phyloP scores from a whole-genome alignment of 2,888 invertebrate species.

The Polydrusus cervinus region DNA sequence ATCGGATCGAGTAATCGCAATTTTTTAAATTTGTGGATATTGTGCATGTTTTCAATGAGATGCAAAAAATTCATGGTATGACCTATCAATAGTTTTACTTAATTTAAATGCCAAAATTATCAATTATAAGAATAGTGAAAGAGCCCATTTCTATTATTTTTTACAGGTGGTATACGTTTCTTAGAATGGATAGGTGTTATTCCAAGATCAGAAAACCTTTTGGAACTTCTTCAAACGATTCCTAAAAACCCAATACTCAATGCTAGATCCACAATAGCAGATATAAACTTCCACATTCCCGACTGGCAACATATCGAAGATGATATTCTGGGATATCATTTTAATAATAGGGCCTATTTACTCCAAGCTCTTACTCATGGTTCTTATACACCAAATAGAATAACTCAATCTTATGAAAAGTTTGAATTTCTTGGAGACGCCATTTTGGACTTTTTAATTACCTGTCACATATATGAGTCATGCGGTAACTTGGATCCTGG shows the following conservation, averaged over 20 bases:
- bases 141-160: too few species aligned
- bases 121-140: too few species aligned
- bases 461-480: slow-evolving; percentile 89
- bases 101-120: too few species aligned
- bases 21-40: too few species aligned
- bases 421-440: slow-evolving; percentile 96
- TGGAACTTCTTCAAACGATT: slow-evolving; percentile 60
- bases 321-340: slow-evolving; percentile 80
- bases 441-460: slow-evolving; percentile 91
- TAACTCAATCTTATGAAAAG: slow-evolving; percentile 91
- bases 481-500: slow-evolving; percentile 83
- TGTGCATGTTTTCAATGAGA: too few species aligned
- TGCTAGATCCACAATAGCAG: slow-evolving; percentile 65
- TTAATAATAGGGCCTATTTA: slow-evolving; percentile 86
- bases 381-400: slow-evolving; percentile 85
- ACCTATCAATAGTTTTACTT: too few species aligned
- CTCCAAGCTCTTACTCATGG: slow-evolving; percentile 96
- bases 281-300: slow-evolving; percentile 71
- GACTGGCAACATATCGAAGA: slow-evolving; percentile 73
- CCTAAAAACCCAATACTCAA: slow-evolving; percentile 69
- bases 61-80: too few species aligned
- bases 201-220: slow-evolving; percentile 64
- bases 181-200: slow-evolving; percentile 73
- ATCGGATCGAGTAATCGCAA: too few species aligned
- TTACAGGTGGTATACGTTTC: slow-evolving; percentile 63